phyloP scores from a whole-genome alignment of 2,888 invertebrate species.

The Brassicogethes aeneus region DNA sequence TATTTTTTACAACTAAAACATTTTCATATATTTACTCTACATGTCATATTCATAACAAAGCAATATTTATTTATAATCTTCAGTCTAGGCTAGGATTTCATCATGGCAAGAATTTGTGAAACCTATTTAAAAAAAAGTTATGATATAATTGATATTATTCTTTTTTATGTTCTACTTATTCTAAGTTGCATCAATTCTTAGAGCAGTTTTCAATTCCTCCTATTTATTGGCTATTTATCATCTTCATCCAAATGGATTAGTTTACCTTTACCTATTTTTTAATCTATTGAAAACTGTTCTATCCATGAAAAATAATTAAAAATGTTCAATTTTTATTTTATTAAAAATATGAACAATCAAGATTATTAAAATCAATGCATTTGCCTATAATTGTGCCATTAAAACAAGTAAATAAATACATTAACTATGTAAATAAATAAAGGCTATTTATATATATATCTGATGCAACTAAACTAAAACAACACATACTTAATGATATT shows the following conservation, averaged over 20 bases:
- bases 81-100: constrained; percentile 41
- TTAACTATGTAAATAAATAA: constrained; percentile 6
- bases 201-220: no score
- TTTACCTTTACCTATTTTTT: no score
- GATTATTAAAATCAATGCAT: no score
- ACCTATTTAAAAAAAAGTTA: constrained; percentile 27
- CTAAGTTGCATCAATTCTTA: constrained; percentile 1
- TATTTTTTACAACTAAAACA: constrained; percentile 27
- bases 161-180: constrained; percentile 20
- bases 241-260: no score
- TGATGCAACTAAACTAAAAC: constrained; percentile 28
- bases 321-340: no score
- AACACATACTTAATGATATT: constrained; percentile 29
- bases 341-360: no score
- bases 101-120: constrained; percentile 40
- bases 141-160: constrained; percentile 33
- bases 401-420: constrained; percentile 16
- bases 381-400: no score
- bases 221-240: no score
- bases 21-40: constrained; percentile 25
- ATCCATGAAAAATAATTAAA: no score
- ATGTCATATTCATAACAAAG: constrained; percentile 33
- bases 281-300: no score
- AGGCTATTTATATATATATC: background rate
- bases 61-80: constrained; percentile 27